Base-by-base conservation (phyloP, 2,888 invertebrate genomes). In the Papilio demoleus region DNA sequence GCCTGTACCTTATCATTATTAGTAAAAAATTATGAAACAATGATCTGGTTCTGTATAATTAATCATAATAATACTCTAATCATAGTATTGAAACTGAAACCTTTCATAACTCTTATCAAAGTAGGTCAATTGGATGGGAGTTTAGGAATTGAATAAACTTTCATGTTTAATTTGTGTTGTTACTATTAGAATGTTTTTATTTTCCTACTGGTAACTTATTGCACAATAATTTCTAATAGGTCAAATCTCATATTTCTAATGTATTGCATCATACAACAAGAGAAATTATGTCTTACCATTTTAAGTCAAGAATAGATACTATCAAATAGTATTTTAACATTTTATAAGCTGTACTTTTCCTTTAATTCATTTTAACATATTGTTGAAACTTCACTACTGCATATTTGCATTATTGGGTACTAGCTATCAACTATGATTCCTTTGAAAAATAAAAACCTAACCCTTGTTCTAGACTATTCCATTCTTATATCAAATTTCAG, bases 211-310 rank as follows among this genome's bases (percentile, higher is more conserved):
- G 56, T 56, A 14, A 5, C 6, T 8, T 36, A 36, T 36, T 59
- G 34, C 36, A 53, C 24, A 53, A 53, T 12, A 17, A 59, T 59
- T 59, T 36, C 34, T 59, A 31, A 19, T 59, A 34, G 34, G 36
- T 59, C 34, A 34, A 11, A 36, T 36, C 19, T 14, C 11, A 24
- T 19, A 8, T 17, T 22, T 27, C 31, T 58, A 42, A 27, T 14
- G 24, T n/a, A n/a, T 65, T 58, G 56, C 42, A 65, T 42, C 22
- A 64, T 64, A 24, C 40, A 31, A 19, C 34, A 11, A 2, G 14
- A n/a, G 8, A 42, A 42, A 22, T 19, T 22, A 0, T 11, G 11
- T 19, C 9, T 11, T 22, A 22, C 12, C 9, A 11, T 8, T 47
- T n/a, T 47, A 22, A 22, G 0, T 17, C n/a, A 22, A 22, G 47